A percentile compares a stretch with the other conserved stretches of the same genome.
Evolutionary conservation across 2,888 invertebrate species (phyloP).

Genomic region (Caenorhabditis sp.): DNA sequence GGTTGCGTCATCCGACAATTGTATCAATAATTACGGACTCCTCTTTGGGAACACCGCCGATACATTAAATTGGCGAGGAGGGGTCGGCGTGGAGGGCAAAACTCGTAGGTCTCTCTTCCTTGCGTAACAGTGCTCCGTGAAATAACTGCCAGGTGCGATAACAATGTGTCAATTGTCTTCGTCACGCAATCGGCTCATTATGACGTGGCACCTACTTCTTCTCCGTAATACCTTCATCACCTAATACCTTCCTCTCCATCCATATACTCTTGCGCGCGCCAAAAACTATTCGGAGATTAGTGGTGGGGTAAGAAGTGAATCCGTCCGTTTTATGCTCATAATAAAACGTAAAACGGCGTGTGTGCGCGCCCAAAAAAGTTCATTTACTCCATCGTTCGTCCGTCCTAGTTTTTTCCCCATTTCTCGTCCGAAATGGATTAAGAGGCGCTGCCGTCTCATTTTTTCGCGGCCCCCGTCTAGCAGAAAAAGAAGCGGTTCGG

Average conservation of each 20-base stretch:
- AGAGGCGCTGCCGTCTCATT: conserved; percentile 23
- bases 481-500: conserved; percentile 23
- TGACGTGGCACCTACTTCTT: conserved; percentile 30
- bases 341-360: conserved; percentile 42
- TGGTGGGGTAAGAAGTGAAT: conserved; percentile 20
- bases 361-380: conserved; percentile 26
- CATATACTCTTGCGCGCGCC: conserved; percentile 11
- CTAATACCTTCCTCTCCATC: conserved; percentile 12
- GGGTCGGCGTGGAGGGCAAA: conserved; percentile 31
- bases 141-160: conserved; percentile 33
- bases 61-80: conserved; percentile 27
- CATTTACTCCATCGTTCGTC: conserved; percentile 21
- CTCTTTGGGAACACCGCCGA: conserved; percentile 3
- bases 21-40: conserved; percentile 46
- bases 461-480: conserved; percentile 21
- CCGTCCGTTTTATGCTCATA: conserved; percentile 50
- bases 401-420: conserved; percentile 23
- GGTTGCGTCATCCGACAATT: conserved; percentile 47
- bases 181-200: conserved; percentile 13
- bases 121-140: conserved; percentile 1
- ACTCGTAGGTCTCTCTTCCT: conserved; percentile 11
- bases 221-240: conserved; percentile 15
- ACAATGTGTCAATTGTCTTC: conserved; percentile 32
- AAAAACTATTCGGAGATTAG: conserved; percentile 15
- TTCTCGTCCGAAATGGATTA: conserved; percentile 39